Evolutionary conservation across 1,140 invertebrate species (phyloP), one percentile per base, ranked within the genome.

Genomic region (Drosophila azteca): DNA sequence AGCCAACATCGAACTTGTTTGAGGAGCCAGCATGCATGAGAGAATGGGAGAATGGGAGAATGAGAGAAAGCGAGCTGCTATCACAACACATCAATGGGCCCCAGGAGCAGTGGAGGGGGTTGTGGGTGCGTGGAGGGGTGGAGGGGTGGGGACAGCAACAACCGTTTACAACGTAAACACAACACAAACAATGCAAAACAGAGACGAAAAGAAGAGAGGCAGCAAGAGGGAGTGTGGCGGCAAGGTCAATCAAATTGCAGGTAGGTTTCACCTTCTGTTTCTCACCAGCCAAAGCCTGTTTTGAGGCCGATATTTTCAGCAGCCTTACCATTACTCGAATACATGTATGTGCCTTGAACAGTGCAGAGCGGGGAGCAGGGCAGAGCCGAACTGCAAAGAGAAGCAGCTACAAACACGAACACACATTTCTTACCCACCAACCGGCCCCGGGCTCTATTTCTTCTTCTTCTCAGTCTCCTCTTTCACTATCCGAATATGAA

Each of bases 121-220:
- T 26, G 24, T 26, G 24, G 24, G 3, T 0, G 39, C 50, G 31
- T 70, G 72, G 53, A 60, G 71, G 46, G 52, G n/a, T n/a, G n/a
- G n/a, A n/a, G n/a, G n/a, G n/a, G n/a, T n/a, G n/a, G 24, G 24
- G 24, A 26, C 24, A 26, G 24, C 58, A 68, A 62, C 76, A 80
- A 79, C 78, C 84, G 76, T 66, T 85, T 85, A 87, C 82, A 87
- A 85, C 81, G 69, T 78, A 87, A 85, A 85, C 81, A 85, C 69
- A 78, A 81, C 69, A 81, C 69, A 55, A 62, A 75, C 73, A 84
- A 60, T 74, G 79, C 64, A 31, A 74, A 44, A 35, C 24, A 1
- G 9, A 52, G 65, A 60, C 76, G 46, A 1, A 35, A 13, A 11
- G 58, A 11, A 62, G 26, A 20, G 61, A 39, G 58, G 55, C 3